These are phyloP conservation scores for Columba janthina DNA, from an alignment of 2,113 vertebrate genomes.

Conservation along the genomic window DNA sequence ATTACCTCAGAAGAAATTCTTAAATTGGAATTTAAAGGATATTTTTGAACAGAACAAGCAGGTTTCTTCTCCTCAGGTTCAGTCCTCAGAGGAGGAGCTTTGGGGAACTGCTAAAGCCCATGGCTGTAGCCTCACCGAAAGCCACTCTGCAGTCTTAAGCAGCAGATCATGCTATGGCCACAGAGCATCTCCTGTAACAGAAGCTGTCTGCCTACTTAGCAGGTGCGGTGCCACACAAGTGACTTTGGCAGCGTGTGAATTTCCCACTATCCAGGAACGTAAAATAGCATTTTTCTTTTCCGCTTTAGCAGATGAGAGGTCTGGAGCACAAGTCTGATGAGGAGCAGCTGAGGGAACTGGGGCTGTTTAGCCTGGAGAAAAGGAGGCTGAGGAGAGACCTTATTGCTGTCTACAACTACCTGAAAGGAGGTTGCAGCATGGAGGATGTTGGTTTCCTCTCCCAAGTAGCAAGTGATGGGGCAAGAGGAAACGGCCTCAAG, in stretches of 20 bases:
- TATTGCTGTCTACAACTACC: too few species aligned
- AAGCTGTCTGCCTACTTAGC: not conserved
- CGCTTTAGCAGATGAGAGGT: fast-evolving
- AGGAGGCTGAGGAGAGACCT: too few species aligned
- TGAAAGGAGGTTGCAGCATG: too few species aligned
- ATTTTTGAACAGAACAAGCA: not conserved
- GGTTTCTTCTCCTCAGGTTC: not conserved
- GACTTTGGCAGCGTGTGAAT: not conserved
- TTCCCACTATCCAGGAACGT: not conserved
- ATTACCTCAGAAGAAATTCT: not conserved
- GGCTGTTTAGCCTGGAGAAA: too few species aligned
- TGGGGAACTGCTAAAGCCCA: not conserved
- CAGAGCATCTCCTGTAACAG: not conserved
- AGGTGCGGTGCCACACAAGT: not conserved
- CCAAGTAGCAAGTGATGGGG: too few species aligned
- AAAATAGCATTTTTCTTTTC: not conserved
- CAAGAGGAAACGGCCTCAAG: too few species aligned
- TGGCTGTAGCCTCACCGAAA: fast-evolving
- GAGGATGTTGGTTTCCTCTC: too few species aligned
- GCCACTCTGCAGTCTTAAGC: not conserved
- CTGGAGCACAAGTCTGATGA: too few species aligned
- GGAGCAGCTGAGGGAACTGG: too few species aligned
- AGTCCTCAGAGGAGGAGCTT: not conserved
- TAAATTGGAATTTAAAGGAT: conserved; percentile 1
- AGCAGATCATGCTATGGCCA: fast-evolving